These are phyloP conservation scores for Lacerta agilis DNA, from an alignment of 2,797 vertebrate species.

Conservation along the genomic window DNA sequence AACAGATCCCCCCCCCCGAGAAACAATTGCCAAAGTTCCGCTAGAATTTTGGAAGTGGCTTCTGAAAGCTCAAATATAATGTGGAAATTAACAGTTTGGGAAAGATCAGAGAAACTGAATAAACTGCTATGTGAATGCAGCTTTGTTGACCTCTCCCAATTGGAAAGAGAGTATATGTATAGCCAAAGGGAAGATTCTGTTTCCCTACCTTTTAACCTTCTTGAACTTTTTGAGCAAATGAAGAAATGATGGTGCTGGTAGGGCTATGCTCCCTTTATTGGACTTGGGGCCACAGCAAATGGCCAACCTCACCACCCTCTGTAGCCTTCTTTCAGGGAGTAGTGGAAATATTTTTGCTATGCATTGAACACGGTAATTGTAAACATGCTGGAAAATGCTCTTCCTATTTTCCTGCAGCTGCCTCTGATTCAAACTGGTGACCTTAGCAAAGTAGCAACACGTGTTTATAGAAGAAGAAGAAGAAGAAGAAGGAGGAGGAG, in stretches of 20 bases:
- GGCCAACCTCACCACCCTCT: background rate
- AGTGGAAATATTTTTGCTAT: slow-evolving; percentile 21
- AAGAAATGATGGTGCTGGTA: background rate
- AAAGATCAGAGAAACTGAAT: too few relatives aligned
- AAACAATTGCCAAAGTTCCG: too few relatives aligned
- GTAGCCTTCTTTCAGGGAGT: background rate
- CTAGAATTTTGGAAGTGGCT: too few relatives aligned
- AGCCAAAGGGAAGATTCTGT: background rate
- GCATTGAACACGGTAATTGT: slow-evolving; percentile 9
- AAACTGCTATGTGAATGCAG: too few relatives aligned
- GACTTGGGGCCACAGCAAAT: background rate
- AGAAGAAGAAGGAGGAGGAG: background rate
- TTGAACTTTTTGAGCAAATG: background rate
- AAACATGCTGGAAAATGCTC: slow-evolving; percentile 42
- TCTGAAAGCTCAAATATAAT: too few relatives aligned
- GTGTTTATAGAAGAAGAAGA: slow-evolving; percentile 54
- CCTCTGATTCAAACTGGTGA: slow-evolving; percentile 45
- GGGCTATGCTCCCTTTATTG: background rate
- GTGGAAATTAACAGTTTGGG: too few relatives aligned
- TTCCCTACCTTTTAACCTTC: background rate
- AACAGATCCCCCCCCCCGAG: too few relatives aligned
- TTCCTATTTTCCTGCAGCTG: slow-evolving; percentile 3
- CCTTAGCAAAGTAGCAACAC: slow-evolving; percentile 58
- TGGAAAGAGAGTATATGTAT: background rate
- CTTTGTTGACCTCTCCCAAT: background rate